Evolutionary conservation across 2,113 vertebrate species (phyloP), one percentile per base, ranked within the genome.

Genomic region (Chaenocephalus aceratus): DNA sequence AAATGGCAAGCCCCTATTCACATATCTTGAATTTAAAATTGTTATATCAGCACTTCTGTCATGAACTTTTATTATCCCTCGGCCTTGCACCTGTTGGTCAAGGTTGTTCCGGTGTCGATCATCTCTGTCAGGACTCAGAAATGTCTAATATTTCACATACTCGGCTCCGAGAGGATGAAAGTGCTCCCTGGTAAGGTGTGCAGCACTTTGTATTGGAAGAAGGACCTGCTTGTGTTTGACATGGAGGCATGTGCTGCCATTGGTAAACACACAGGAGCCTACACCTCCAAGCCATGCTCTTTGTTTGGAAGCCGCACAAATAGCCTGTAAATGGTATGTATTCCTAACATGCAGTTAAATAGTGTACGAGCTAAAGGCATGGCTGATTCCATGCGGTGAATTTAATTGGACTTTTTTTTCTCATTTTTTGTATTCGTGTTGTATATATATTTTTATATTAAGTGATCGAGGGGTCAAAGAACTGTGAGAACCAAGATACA

Each of bases 161-260:
- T 11, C 16, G 6, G 1, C 0, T 23, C 21, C 53, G 59, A 26
- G 44, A 77, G 52, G 45, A 44, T 15, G 46, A 30, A 18, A 64
- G 53, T 23, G 9, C 16, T n/a, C 34, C 60, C 62, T 23, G 21
- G 57, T 10, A 10, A 68, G 1, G 10, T 53, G 21, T 54, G 23
- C 5, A 57, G 56, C 69, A 18, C 45, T 72, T 77, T 75, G 68
- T 64, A 62, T 76, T 77, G 52, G 41, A 70, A 71, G 77, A 53
- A 64, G 53, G 44, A 75, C 72, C 76, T 68, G 83, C 72, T 62
- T 79, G 58, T 93, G 18, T 94, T 92, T 94, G 90, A 86, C 88
- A 90, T 90, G 26, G 61, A 91, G 93, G 93, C 10, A 91, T 91
- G 77, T 52, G 48, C 92, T 85, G 78, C 82, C 90, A 70, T 90